These are phyloP conservation scores for Hestina assimilis DNA, from an alignment of 1,140 invertebrate genomes.

Conservation along the genomic window DNA sequence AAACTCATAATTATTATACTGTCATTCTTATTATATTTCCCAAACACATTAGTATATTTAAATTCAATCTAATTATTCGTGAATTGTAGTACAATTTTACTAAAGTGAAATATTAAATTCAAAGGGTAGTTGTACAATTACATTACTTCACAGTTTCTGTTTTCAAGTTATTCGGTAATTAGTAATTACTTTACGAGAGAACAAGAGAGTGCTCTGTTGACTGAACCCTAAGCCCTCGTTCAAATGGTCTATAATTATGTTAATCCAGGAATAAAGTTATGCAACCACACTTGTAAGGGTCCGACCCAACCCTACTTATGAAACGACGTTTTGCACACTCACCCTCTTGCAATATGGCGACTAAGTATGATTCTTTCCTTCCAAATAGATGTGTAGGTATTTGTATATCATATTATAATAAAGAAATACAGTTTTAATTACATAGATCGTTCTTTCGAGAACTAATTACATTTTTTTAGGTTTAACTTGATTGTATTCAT, in stretches of 20 bases:
- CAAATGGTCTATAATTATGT: slow-evolving; percentile 66
- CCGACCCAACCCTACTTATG: slow-evolving; percentile 53
- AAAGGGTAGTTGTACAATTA: slow-evolving; percentile 6
- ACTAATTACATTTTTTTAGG: too few species aligned
- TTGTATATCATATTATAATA: not conserved
- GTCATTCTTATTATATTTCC: too few species aligned
- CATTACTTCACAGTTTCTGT: slow-evolving; percentile 13
- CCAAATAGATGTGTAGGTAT: slow-evolving; percentile 12
- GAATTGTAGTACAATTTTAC: not conserved
- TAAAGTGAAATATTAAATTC: not conserved
- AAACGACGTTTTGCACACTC: slow-evolving; percentile 56
- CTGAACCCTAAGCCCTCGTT: slow-evolving; percentile 45
- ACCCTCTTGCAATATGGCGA: slow-evolving; percentile 41
- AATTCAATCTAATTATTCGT: not conserved
- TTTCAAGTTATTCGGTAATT: slow-evolving; percentile 36
- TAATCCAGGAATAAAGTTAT: slow-evolving; percentile 76
- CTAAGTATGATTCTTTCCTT: slow-evolving; percentile 33
- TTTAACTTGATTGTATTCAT: too few species aligned
- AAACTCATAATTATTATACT: too few species aligned
- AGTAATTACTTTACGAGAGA: slow-evolving; percentile 41
- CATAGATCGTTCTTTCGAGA: too few species aligned
- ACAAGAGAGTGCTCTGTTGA: slow-evolving; percentile 37
- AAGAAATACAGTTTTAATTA: not conserved
- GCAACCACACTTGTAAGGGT: slow-evolving; percentile 65
- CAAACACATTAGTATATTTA: too few species aligned